Conservation (phyloP, 2,113 vertebrate genomes). For the Dipodomys stephensi region DNA sequence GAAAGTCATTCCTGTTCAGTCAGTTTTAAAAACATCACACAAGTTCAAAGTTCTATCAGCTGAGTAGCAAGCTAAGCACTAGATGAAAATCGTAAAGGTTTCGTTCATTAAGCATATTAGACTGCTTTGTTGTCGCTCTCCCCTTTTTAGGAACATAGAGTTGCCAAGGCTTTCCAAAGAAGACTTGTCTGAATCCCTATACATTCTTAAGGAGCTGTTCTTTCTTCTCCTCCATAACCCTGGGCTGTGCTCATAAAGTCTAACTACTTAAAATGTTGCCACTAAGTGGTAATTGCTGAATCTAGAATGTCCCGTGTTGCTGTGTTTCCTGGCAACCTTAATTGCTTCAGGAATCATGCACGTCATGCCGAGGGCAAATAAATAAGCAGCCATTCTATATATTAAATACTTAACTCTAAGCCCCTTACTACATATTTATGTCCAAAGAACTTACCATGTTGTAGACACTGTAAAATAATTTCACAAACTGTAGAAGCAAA, state of each 20-base stretch:
- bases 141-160: background rate
- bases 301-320: background rate
- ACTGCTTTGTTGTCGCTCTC: background rate
- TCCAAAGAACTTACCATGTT: background rate
- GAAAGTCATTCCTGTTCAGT: background rate
- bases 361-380: background rate
- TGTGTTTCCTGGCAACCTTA: background rate
- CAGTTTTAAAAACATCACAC: background rate
- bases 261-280: background rate
- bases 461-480: background rate
- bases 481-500: background rate
- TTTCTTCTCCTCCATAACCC: background rate
- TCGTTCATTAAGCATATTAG: background rate
- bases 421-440: background rate
- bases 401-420: background rate
- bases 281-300: background rate
- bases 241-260: background rate
- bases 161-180: background rate
- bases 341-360: background rate
- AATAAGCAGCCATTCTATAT: background rate
- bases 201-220: background rate
- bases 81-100: background rate
- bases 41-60: background rate
- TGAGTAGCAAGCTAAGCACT: background rate
- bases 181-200: background rate